Conservation (phyloP, 1,140 invertebrate species). For the Hyles vespertilio region DNA sequence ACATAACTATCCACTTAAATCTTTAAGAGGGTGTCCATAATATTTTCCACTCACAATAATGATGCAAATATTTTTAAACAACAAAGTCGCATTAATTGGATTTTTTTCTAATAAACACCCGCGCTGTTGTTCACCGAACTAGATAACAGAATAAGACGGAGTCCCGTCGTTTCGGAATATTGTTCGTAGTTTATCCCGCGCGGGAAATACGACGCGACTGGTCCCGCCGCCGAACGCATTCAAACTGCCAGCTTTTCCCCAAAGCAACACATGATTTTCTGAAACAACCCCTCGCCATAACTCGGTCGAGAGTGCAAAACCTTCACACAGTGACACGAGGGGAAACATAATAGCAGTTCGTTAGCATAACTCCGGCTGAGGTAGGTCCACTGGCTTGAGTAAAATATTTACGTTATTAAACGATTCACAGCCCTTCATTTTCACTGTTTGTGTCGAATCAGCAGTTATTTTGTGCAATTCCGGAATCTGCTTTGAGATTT, state of each 20-base stretch:
- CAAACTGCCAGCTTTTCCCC: constrained; percentile 60
- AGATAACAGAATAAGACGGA: constrained; percentile 27
- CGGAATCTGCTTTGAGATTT: no score
- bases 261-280: constrained; percentile 67
- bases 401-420: constrained; percentile 61
- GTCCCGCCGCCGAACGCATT: constrained; percentile 37
- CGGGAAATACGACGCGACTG: constrained; percentile 26
- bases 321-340: constrained; percentile 71
- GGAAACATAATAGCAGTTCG: constrained; percentile 66
- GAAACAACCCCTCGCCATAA: constrained; percentile 58
- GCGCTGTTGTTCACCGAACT: constrained; percentile 44
- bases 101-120: constrained; percentile 27
- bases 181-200: constrained; percentile 12
- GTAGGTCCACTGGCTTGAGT: constrained; percentile 37
- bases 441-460: constrained; percentile 22
- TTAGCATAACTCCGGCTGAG: constrained; percentile 55
- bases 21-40: constrained; percentile 23
- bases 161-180: constrained; percentile 14
- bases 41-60: constrained; percentile 12
- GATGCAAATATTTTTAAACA: constrained; percentile 1
- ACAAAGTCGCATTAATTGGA: neutral
- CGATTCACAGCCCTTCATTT: constrained; percentile 25
- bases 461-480: constrained; percentile 11
- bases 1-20: constrained; percentile 47
- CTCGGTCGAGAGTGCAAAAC: constrained; percentile 70